Evolutionary conservation across 2,113 vertebrate species (phyloP).

Genomic region (Todiramphus chloris): DNA sequence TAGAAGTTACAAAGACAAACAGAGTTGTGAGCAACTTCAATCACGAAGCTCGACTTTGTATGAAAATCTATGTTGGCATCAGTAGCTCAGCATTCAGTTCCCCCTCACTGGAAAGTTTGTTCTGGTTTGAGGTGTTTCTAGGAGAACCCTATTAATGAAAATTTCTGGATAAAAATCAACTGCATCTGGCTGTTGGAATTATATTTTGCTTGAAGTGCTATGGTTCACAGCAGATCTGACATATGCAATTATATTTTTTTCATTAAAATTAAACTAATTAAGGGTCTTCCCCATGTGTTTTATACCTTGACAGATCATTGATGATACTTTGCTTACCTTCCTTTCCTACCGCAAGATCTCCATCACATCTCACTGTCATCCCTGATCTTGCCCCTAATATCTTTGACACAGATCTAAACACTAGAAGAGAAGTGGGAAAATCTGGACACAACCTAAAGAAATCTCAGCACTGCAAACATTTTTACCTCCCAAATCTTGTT

Average conservation of each 20-base stretch:
- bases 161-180: neutral
- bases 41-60: accelerated
- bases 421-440: neutral
- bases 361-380: neutral
- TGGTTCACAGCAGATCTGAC: neutral
- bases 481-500: neutral
- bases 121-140: neutral
- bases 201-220: neutral
- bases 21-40: neutral
- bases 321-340: neutral
- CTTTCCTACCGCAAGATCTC: neutral
- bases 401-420: neutral
- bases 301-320: neutral
- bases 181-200: neutral
- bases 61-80: neutral
- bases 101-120: neutral
- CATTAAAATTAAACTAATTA: neutral
- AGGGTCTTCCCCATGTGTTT: neutral
- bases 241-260: neutral
- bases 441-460: neutral
- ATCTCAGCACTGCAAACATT: neutral
- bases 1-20: neutral
- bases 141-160: neutral
- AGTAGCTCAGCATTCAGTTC: neutral
- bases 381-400: neutral